Evolutionary conservation across 2,797 vertebrate genomes (phyloP).

Genomic region (Poeciliopsis paucimaculata): DNA sequence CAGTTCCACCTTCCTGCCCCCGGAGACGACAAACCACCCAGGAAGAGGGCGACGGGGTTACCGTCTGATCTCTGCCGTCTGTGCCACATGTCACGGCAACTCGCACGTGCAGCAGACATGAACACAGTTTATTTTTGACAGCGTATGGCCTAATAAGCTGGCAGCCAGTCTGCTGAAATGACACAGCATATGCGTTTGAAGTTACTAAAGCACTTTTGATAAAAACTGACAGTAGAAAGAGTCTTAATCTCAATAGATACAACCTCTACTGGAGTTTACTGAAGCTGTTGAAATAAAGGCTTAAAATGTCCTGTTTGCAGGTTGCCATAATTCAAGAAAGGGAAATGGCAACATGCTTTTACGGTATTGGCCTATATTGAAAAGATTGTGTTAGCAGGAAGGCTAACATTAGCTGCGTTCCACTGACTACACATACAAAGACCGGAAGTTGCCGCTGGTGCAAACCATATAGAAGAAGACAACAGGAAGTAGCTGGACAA

Average conservation of each 20-base stretch:
- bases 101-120: constrained; percentile 6
- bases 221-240: not conserved
- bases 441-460: no score
- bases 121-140: constrained; percentile 26
- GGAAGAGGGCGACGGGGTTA: constrained; percentile 33
- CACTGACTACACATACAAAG: no score
- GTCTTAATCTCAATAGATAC: not conserved
- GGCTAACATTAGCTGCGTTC: not conserved
- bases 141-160: not conserved
- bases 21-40: constrained; percentile 28
- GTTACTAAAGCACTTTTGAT: constrained; percentile 1
- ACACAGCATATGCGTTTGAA: constrained; percentile 17
- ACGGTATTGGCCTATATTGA: not conserved
- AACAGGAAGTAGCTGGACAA: no score
- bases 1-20: constrained; percentile 16
- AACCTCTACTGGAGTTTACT: not conserved
- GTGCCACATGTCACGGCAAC: constrained; percentile 7
- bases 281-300: not conserved
- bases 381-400: not conserved
- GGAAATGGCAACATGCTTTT: not conserved
- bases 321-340: not conserved
- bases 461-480: no score
- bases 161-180: constrained; percentile 5
- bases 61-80: constrained; percentile 21
- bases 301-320: not conserved